These are phyloP conservation scores for Ochropleura leucogaster DNA, from an alignment of 2,888 invertebrate genomes.

Conservation along the genomic window DNA sequence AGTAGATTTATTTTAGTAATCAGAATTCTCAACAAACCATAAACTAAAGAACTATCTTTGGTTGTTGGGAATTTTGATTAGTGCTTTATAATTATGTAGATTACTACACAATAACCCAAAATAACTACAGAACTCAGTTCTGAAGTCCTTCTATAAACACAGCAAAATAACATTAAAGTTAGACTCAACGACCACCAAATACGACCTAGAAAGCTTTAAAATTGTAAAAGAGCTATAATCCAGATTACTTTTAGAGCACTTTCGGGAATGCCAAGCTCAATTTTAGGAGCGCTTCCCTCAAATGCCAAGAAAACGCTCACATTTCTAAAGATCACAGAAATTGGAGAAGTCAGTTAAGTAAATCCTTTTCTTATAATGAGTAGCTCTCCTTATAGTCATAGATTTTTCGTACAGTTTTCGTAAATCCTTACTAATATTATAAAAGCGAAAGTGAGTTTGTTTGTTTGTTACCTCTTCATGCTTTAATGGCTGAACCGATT, in stretches of 20 bases:
- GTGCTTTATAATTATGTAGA: too few relatives aligned
- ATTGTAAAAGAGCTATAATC: conserved; percentile 50
- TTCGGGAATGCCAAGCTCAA: conserved; percentile 39
- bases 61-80: too few relatives aligned
- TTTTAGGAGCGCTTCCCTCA: conserved; percentile 40
- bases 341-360: conserved; percentile 30
- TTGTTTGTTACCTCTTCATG: too few relatives aligned
- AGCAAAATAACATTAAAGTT: conserved; percentile 13
- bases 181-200: conserved; percentile 45
- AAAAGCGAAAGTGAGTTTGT: too few relatives aligned
- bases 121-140: neutral
- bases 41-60: too few relatives aligned
- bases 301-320: conserved; percentile 43
- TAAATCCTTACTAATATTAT: too few relatives aligned
- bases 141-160: conserved; percentile 16
- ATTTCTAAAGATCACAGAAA: conserved; percentile 48
- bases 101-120: neutral
- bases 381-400: conserved; percentile 6
- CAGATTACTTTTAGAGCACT: conserved; percentile 55
- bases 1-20: neutral
- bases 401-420: conserved; percentile 20
- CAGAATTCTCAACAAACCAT: neutral
- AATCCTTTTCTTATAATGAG: conserved; percentile 35
- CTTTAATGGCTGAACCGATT: too few relatives aligned
- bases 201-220: conserved; percentile 44